Percentiles rank a stretch among this genome's conserved stretches.
These are phyloP conservation scores for Salpingus planirostris DNA, from an alignment of 2,888 invertebrate species.

Conservation along the genomic window DNA sequence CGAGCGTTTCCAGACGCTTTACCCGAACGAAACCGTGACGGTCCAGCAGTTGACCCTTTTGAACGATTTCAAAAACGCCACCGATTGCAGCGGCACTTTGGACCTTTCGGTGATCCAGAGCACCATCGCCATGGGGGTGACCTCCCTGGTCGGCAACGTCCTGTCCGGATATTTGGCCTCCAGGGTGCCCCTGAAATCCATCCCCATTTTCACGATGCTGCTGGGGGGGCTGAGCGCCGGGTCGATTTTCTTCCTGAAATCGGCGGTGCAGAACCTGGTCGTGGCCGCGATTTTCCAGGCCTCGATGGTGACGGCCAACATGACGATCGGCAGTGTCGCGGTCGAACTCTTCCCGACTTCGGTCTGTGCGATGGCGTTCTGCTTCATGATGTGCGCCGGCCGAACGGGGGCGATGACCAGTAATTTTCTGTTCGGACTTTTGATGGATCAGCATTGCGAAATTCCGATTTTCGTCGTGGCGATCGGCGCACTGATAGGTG, in stretches of 20 bases:
- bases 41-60: slow-evolving; percentile 30
- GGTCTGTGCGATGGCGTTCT: slow-evolving; percentile 53
- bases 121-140: slow-evolving; percentile 57
- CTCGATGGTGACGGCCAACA: slow-evolving; percentile 45
- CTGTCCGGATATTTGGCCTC: slow-evolving; percentile 52
- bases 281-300: slow-evolving; percentile 47
- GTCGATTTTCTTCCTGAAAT: slow-evolving; percentile 47
- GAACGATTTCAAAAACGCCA: slow-evolving; percentile 11
- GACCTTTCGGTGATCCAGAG: slow-evolving; percentile 55
- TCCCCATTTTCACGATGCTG: slow-evolving; percentile 40
- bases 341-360: slow-evolving; percentile 38
- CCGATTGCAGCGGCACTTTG: slow-evolving; percentile 46
- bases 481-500: slow-evolving; percentile 40
- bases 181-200: slow-evolving; percentile 25
- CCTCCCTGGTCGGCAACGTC: slow-evolving; percentile 56
- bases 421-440: slow-evolving; percentile 54
- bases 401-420: slow-evolving; percentile 57
- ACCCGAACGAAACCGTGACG: slow-evolving; percentile 44
- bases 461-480: slow-evolving; percentile 56
- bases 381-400: slow-evolving; percentile 56
- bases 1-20: slow-evolving; percentile 36
- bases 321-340: slow-evolving; percentile 34
- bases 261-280: slow-evolving; percentile 50
- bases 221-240: slow-evolving; percentile 50
- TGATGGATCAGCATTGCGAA: slow-evolving; percentile 54